These are phyloP conservation scores for Desmophyllum pertusum DNA, from an alignment of 92 coral and sea anemone genomes.

Conservation along the genomic window DNA sequence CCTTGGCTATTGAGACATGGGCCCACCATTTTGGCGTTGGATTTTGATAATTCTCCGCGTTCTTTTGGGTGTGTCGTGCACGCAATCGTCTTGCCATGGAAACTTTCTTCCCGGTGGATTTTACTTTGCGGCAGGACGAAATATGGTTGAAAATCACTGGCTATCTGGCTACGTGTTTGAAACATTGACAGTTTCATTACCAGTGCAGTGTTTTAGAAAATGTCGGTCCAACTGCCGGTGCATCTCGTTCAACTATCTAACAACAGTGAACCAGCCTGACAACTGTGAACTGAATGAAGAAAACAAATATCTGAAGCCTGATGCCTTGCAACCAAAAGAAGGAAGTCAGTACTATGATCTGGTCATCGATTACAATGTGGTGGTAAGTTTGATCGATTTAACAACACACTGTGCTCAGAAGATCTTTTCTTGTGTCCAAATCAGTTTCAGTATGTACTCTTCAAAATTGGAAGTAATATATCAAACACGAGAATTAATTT, in stretches of 20 bases:
- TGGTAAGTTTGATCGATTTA: neutral
- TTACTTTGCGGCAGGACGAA: neutral
- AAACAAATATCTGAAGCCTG: constrained; percentile 8
- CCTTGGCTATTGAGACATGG: neutral
- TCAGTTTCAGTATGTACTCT: too few species aligned
- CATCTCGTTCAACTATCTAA: constrained; percentile 29
- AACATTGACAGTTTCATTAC: constrained; percentile 7
- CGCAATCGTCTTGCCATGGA: neutral
- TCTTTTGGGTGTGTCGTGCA: neutral
- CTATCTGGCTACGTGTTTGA: constrained; percentile 12
- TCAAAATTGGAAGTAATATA: too few species aligned
- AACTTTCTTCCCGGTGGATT: constrained; percentile 9
- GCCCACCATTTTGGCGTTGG: neutral
- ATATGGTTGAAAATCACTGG: constrained; percentile 6
- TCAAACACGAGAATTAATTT: too few species aligned
- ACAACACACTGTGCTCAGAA: too few species aligned
- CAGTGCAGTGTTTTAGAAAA: constrained; percentile 11
- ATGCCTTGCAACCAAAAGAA: neutral
- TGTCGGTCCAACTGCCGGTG: constrained; percentile 21
- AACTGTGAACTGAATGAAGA: constrained; percentile 44
- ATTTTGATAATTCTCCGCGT: neutral
- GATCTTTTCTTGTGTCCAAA: too few species aligned
- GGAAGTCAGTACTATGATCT: constrained; percentile 29
- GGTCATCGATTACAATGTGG: constrained; percentile 12
- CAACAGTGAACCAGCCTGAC: neutral